Percentiles rank a stretch among this genome's conserved stretches.
phyloP scores from a whole-genome alignment of 2,113 vertebrate species.

The Hemiprocne comata region DNA sequence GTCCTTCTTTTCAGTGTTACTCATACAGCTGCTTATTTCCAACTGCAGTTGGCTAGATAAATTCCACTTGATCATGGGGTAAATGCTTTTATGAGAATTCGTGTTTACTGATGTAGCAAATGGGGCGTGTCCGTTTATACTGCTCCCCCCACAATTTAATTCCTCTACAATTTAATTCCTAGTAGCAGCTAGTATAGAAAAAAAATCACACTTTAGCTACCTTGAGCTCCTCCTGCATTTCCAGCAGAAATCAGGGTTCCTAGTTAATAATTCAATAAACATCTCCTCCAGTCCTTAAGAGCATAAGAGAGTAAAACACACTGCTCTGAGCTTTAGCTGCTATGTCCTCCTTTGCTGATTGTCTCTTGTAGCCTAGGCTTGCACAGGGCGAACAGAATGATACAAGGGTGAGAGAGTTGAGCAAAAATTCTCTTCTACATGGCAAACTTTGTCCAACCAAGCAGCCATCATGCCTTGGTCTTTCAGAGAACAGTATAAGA shows the following conservation, averaged over 20 bases:
- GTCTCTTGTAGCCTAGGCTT: not conserved
- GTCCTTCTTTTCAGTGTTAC: not conserved
- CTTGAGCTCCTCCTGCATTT: not conserved
- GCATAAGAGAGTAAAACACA: not conserved
- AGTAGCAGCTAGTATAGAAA: not conserved
- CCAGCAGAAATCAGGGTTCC: not conserved
- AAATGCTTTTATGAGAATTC: not conserved
- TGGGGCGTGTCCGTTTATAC: not conserved
- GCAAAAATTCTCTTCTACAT: not conserved
- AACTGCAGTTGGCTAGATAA: not conserved
- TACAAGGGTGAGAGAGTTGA: not conserved
- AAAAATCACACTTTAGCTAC: not conserved
- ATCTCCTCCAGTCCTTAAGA: not conserved
- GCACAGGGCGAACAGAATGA: not conserved
- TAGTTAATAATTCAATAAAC: not conserved
- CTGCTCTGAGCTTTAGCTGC: not conserved
- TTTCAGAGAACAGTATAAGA: not conserved
- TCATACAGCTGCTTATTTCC: not conserved
- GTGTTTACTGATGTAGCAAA: not conserved
- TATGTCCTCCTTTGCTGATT: not conserved
- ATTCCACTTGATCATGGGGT: not conserved
- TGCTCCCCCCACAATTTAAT: not conserved
- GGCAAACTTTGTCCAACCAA: not conserved
- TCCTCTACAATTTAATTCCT: not conserved
- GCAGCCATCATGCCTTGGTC: not conserved